A percentile compares a stretch with the other conserved stretches of the same genome.
Evolutionary conservation across 2,113 vertebrate species (phyloP).

Genomic region (Megaceryle torquata): DNA sequence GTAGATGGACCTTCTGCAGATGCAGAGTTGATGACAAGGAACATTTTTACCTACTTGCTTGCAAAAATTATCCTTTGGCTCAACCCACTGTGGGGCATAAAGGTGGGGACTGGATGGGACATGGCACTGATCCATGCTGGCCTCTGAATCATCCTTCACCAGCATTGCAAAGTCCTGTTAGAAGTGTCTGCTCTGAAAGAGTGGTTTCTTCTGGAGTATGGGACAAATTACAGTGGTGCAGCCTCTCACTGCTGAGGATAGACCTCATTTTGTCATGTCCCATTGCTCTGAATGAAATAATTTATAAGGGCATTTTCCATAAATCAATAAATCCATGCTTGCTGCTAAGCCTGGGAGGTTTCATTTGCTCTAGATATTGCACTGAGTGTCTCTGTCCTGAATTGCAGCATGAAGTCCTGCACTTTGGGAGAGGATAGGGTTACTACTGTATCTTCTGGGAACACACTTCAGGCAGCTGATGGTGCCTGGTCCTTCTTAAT

Average conservation of each 20-base stretch:
- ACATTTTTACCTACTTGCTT: neutral
- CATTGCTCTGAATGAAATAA: neutral
- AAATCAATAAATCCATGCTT: slow-evolving; percentile 47
- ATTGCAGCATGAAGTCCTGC: neutral
- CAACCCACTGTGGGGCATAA: neutral
- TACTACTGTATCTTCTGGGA: neutral
- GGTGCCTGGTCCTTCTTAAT: neutral
- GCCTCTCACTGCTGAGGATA: neutral
- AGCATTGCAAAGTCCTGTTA: rapidly evolving
- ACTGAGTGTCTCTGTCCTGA: neutral
- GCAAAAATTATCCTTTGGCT: neutral
- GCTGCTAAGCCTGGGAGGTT: slow-evolving; percentile 24
- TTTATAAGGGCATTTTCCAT: slow-evolving; percentile 49
- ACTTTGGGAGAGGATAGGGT: neutral
- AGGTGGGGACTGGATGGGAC: neutral
- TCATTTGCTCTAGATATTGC: slow-evolving; percentile 44
- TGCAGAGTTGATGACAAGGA: neutral
- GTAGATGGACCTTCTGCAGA: neutral
- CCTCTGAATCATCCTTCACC: neutral
- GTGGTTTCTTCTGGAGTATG: neutral
- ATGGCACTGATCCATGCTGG: neutral
- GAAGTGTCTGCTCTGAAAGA: neutral
- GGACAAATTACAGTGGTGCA: neutral
- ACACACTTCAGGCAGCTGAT: rapidly evolving
- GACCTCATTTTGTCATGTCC: slow-evolving; percentile 21